Conservation (phyloP, 1,140 invertebrate genomes). For the Meloidogyne exigua region DNA sequence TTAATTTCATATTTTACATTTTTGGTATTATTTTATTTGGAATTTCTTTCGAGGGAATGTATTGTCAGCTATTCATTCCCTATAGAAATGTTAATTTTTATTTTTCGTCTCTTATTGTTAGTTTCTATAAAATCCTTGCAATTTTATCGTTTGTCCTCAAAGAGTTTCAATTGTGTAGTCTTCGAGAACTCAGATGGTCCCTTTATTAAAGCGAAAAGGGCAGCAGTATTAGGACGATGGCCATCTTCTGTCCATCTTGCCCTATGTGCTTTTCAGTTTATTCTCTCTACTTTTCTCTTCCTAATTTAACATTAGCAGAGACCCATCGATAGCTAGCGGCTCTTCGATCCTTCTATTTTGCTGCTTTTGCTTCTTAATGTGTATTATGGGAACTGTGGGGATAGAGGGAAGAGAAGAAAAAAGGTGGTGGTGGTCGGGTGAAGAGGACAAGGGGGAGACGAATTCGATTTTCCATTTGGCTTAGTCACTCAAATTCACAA, state of each 20-base stretch:
- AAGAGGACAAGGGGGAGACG: not conserved
- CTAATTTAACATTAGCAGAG: not conserved
- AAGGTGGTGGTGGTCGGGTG: not conserved
- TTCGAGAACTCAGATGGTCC: not conserved
- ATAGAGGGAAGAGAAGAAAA: not conserved
- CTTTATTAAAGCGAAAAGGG: not conserved
- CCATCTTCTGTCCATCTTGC: conserved; percentile 1
- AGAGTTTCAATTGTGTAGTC: not conserved
- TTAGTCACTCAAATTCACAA: conserved; percentile 4
- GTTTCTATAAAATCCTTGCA: not conserved
- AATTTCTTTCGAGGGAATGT: too few species aligned
- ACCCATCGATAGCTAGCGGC: not conserved
- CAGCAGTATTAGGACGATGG: not conserved
- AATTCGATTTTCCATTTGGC: conserved; percentile 4
- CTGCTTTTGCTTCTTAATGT: conserved; percentile 4
- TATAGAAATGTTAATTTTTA: not conserved
- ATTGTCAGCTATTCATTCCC: not conserved
- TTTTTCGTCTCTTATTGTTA: not conserved
- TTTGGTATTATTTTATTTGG: too few species aligned
- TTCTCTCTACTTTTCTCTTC: not conserved
- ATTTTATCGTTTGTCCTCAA: not conserved
- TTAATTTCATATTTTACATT: not conserved
- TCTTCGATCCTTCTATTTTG: conserved; percentile 1
- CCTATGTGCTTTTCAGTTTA: too few species aligned
- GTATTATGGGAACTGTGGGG: not conserved